Conservation (phyloP, 2,888 invertebrate genomes). For the Sphaeridia pumilis region DNA sequence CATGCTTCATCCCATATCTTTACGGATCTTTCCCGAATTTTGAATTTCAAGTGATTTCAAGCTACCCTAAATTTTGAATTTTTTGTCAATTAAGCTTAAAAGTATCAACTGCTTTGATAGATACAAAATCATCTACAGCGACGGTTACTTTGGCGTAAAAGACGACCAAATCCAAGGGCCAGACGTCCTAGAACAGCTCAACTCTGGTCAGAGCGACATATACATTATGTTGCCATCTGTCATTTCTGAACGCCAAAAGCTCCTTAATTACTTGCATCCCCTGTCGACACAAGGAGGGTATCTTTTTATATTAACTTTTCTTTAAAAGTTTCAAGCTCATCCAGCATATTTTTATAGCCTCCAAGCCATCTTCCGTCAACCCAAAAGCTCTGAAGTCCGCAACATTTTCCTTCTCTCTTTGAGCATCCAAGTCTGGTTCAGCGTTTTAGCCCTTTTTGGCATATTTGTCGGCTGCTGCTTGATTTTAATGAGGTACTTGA, state of each 20-base stretch:
- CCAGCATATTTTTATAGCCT: neutral
- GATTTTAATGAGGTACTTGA: neutral
- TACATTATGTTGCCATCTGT: neutral
- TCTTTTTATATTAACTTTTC: neutral
- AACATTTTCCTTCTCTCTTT: conserved; percentile 1
- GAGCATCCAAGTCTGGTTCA: neutral
- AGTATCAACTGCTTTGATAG: neutral
- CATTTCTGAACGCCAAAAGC: neutral
- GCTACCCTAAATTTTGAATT: neutral
- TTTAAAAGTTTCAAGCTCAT: no score
- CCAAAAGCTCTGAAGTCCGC: neutral
- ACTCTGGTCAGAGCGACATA: conserved; percentile 3
- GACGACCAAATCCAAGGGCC: neutral
- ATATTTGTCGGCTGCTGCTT: neutral
- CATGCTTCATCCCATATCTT: conserved; percentile 1
- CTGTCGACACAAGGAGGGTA: neutral
- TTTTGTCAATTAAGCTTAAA: neutral
- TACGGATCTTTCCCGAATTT: neutral
- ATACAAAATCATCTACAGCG: neutral
- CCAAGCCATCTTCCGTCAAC: conserved; percentile 4
- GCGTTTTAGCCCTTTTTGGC: neutral
- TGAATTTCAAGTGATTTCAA: conserved; percentile 4
- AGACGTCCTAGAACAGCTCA: neutral
- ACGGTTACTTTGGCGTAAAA: neutral
- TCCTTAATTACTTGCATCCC: neutral